Evolutionary conservation across 2,888 invertebrate species (phyloP).

Genomic region (Sesia bembeciformis): DNA sequence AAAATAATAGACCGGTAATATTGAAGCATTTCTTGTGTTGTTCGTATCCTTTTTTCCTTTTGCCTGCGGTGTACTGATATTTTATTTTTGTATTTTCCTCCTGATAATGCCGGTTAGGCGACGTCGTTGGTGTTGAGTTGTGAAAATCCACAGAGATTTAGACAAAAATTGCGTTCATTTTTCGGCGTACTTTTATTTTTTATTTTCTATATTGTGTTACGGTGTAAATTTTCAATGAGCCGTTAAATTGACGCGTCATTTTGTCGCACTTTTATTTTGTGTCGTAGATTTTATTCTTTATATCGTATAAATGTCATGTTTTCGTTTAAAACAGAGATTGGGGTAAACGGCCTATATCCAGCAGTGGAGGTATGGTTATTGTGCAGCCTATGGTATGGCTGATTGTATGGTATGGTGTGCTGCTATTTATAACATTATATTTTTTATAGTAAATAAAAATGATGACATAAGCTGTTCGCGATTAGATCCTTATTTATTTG

Average conservation of each 20-base stretch:
- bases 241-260: not conserved
- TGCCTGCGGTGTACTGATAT: not conserved
- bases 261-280: too few relatives aligned
- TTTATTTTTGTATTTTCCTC: conserved; percentile 4
- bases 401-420: too few relatives aligned
- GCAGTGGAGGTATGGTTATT: too few relatives aligned
- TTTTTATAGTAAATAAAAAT: not conserved
- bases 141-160: conserved; percentile 28
- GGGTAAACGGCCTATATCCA: too few relatives aligned
- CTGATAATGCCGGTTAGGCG: conserved; percentile 4
- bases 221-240: too few relatives aligned
- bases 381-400: too few relatives aligned
- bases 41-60: conserved; percentile 7
- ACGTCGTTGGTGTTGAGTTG: conserved; percentile 12
- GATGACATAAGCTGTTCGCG: not conserved
- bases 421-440: too few relatives aligned
- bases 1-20: conserved; percentile 26
- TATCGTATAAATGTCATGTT: too few relatives aligned
- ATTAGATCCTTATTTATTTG: not conserved
- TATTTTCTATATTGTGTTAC: not conserved
- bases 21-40: conserved; percentile 17
- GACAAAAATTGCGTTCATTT: conserved; percentile 27
- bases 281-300: too few relatives aligned
- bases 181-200: conserved; percentile 9
- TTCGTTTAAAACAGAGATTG: too few relatives aligned